Base-by-base conservation (phyloP, 2,888 invertebrate species). In the Macaria notata region DNA sequence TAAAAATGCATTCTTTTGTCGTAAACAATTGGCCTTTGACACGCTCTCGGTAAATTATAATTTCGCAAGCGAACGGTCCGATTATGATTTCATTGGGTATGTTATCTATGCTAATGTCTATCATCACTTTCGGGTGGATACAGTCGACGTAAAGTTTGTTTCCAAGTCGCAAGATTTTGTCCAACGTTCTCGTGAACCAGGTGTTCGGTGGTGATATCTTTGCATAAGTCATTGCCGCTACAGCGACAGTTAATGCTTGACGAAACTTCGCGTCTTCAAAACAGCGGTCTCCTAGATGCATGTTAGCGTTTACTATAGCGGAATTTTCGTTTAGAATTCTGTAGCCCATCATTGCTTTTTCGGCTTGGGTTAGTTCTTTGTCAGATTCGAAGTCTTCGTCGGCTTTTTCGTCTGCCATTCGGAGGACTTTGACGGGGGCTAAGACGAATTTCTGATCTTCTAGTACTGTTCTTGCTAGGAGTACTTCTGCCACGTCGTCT, bases 201-300 rank as follows among this genome's bases (percentile, higher is more conserved):
- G 92, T 87, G 51, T 92, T 93, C 0, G 94, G 92, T 0, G 93
- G 93, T 3, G 94, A 94, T 63, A 95, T 94, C 70, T 94, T 92
- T 0, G 94, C 90, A 65, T 95, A 95, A 0, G 94, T 92, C 79
- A 94, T 82, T 3, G 93, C 93, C 4, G 93, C 88, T 0, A 93
- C 81, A 0, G 93, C 89, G 59, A 94, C 93, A 0, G 94, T 83
- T 54, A 94, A 72, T 0, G 94, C 93, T 63, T 94, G 93, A 52
- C 94, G 93, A 64, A 88, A 93, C 56, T 92, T 88, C 0, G 92
- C 86, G 8, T 93, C 93, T 64, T 92, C 92, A 63, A 94, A 94
- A 68, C 93, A 93, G 59, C 89, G 80, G 66, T 93, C 93, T 0
- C 91, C 93, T 56, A 93, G 79, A 78, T 93, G 93, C 81, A 93